These are phyloP conservation scores for Noctilio leporinus DNA, from an alignment of 2,113 vertebrate species.

Conservation along the genomic window DNA sequence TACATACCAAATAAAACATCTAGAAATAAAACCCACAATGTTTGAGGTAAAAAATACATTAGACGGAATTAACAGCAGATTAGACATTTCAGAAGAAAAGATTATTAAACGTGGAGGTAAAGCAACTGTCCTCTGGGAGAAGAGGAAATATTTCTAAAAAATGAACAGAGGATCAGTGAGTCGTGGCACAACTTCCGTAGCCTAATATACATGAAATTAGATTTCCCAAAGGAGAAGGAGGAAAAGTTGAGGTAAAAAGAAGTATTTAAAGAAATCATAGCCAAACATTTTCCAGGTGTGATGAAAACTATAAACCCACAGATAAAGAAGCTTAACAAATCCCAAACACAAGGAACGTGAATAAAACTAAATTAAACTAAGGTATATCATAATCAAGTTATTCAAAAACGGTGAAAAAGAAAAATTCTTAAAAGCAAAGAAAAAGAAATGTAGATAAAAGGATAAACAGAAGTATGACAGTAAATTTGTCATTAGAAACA, in stretches of 20 bases:
- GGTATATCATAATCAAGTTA: neutral
- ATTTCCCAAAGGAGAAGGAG: neutral
- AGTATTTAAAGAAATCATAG: neutral
- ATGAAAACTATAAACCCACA: neutral
- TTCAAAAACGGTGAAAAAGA: neutral
- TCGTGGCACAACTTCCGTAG: neutral
- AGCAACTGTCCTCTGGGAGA: neutral
- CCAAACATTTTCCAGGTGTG: neutral
- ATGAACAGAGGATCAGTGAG: neutral
- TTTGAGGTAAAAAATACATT: neutral
- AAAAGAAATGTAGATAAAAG: neutral
- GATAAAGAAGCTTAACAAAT: neutral
- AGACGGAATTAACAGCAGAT: neutral
- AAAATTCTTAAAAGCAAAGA: conserved; percentile 2
- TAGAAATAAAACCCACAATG: neutral
- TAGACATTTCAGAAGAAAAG: neutral
- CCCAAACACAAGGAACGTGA: neutral
- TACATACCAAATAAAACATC: neutral
- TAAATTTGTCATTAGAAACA: neutral
- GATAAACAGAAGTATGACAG: neutral
- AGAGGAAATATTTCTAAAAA: neutral
- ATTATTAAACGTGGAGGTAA: neutral
- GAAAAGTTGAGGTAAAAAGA: neutral
- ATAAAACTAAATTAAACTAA: neutral
- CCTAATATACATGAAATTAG: neutral